phyloP scores from a whole-genome alignment of 2,113 vertebrate species.

The Lepidothrix coronata region DNA sequence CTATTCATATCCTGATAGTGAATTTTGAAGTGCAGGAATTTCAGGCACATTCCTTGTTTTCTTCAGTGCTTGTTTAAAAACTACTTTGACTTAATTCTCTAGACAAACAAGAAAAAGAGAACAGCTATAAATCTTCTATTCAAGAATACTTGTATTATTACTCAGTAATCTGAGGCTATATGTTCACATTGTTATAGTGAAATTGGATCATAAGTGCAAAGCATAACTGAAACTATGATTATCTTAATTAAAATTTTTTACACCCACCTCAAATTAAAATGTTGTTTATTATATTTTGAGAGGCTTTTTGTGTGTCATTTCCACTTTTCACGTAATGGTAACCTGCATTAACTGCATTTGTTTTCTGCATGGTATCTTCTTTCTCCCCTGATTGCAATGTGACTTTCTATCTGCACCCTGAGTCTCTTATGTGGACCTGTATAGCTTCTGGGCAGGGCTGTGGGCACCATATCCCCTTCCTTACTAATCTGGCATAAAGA shows the following conservation, averaged over 20 bases:
- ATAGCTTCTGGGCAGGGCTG: not conserved
- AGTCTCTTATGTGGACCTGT: not conserved
- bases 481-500: not conserved
- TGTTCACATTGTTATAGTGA: not conserved
- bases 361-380: rapidly evolving
- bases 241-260: not conserved
- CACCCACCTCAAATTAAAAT: rapidly evolving
- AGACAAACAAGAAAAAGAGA: not conserved
- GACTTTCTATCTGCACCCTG: not conserved
- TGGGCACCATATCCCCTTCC: not conserved
- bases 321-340: not conserved
- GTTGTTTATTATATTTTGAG: not conserved
- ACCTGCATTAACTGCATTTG: not conserved
- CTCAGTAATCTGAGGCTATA: not conserved
- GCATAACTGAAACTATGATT: not conserved
- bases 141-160: not conserved
- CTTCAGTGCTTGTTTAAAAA: not conserved
- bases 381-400: rapidly evolving
- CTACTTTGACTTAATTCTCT: not conserved
- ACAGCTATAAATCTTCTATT: not conserved
- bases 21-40: not conserved
- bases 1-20: not conserved
- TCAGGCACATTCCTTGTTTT: not conserved
- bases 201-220: not conserved
- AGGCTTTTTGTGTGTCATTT: not conserved